Evolutionary conservation across 2,888 invertebrate species (phyloP), one percentile per base, ranked within the genome.

Genomic region (Uloborus plumipes): DNA sequence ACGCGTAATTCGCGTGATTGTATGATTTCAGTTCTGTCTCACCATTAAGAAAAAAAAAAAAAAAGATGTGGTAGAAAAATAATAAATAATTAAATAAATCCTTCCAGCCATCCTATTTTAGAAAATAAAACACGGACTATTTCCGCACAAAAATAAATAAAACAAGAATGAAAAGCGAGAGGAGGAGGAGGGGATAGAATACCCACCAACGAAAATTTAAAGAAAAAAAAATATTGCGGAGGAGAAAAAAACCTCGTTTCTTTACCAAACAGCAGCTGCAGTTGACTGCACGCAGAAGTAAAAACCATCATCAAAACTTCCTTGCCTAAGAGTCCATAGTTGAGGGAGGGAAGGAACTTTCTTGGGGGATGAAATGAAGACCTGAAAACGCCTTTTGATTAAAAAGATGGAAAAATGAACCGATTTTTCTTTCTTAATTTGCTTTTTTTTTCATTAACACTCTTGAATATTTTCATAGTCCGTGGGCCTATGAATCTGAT

Each of bases 101-200:
- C 75, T 51, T 18, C 61, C 53, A 31, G 67, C 61, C 70, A 65
- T 50, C 71, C 50, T 77, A 69, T 76, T 70, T 59, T 50, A 22
- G 70, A 64, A 77, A 70, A 77, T 71, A 77, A 77, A 77, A 77
- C 77, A 77, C 70, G 70, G 77, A 77, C 71, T 77, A 70, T 71
- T 71, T 71, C 53, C 70, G 20, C 47, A 39, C 65, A 74, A 66
- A 74, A 71, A 71, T 39, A 39, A 39, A 39, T 39, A 39, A 39
- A 39, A 39, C 39, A 39, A 39, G 11, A 39, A 9, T 39, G 39
- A 9, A 39, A 39, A 39, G 9, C 11, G 39, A 7, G 31, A 7
- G 31, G 39, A 9, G 39, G 39, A 11, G 39, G 11, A 39, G 22
- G 13, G 49, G 49, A 70, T 49, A 70, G 59, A 59, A 59, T 47